Conservation (phyloP, 2,888 invertebrate genomes). For the Eupithecia centaureata region DNA sequence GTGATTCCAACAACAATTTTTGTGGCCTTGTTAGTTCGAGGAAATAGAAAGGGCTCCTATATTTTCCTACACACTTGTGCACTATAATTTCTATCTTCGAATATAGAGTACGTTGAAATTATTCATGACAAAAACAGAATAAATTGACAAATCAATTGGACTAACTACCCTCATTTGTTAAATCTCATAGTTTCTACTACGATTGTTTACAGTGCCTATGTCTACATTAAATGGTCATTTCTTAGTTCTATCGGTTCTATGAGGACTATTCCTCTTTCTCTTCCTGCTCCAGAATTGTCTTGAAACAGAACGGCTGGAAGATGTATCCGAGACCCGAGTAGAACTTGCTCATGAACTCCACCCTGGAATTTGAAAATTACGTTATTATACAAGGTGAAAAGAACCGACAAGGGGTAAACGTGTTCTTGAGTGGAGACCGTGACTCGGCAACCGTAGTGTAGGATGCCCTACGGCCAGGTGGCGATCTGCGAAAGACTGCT, state of each 20-base stretch:
- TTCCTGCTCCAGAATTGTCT: conserved; percentile 86
- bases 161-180: not conserved
- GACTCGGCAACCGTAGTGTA: too few relatives aligned
- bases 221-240: conserved; percentile 11
- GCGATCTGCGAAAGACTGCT: too few relatives aligned
- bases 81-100: not conserved
- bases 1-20: not conserved
- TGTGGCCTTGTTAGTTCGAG: not conserved
- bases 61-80: not conserved
- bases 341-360: conserved; percentile 98
- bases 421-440: too few relatives aligned
- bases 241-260: conserved; percentile 19
- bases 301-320: conserved; percentile 94
- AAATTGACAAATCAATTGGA: not conserved
- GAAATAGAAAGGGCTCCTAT: not conserved
- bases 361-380: conserved; percentile 84
- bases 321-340: conserved; percentile 92
- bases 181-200: not conserved
- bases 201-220: conserved; percentile 6
- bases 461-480: too few relatives aligned
- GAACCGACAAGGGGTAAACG: too few relatives aligned
- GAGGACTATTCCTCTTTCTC: conserved; percentile 72
- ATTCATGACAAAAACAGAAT: not conserved
- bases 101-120: not conserved
- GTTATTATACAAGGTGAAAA: not conserved